Base-by-base conservation (phyloP, 2,113 vertebrate genomes). In the Phalacrocorax aristotelis region DNA sequence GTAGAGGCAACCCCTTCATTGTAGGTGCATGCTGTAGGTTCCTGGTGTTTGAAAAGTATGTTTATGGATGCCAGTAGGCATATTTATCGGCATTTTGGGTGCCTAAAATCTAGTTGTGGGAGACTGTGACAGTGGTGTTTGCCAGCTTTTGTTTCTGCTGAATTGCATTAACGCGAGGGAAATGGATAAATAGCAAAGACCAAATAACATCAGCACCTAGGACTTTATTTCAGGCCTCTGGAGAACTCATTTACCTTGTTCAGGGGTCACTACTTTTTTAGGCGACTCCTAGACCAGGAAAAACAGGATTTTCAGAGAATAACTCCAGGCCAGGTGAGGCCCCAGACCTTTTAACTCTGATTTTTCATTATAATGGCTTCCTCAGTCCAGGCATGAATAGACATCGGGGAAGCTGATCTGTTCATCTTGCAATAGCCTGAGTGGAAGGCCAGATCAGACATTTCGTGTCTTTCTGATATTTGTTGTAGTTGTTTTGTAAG, bases 281-380 rank as follows among this genome's bases (percentile, higher is more conserved):
- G 90, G 1, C 2, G 20, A 87, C 91, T 96, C 36, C 62, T 85
- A 91, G 74, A 91, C 62, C 87, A 94, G 78, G 91, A 95, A 94
- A 95, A 95, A 87, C 93, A 83, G 93, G 94, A 87, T 97, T 95
- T 85, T 94, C 70, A 70, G 78, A 95, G 81, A 87, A 91, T 95
- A 85, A 84, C 93, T 95, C 55, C 78, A 85, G 91, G 94, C 81
- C 89, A 88, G 36, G 78, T 93, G 85, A 94, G 84, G 95, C 87
- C 62, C 46, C 49, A 91, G 81, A 94, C 75, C 91, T 97, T 93
- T 95, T 80, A 89, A 87, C 91, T 96, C 71, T 89, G 70, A 89
- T 93, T 97, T 97, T 95, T 91, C 91, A 89, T 94, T 82, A 80
- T 69, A 96, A 96, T 83, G 68, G 66, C 70, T 91, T 95, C 80